Conservation (phyloP, 2,888 invertebrate genomes). For the Ochropacha duplaris region DNA sequence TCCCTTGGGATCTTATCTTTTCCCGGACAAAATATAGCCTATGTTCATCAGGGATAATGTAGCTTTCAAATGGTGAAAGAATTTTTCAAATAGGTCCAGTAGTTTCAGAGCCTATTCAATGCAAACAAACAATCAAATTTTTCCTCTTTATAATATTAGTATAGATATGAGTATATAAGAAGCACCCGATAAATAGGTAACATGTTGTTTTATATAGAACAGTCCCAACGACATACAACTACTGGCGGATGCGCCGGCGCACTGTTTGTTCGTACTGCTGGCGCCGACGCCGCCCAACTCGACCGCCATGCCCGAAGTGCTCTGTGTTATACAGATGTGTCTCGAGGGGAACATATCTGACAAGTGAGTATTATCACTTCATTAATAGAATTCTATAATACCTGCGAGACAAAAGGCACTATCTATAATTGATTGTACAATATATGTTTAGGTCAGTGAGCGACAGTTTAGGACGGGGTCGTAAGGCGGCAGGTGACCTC, state of each 20-base stretch:
- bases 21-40: no score
- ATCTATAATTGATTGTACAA: not conserved
- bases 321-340: slow-evolving; percentile 95
- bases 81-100: no score
- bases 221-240: slow-evolving; percentile 99
- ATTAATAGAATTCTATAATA: no score
- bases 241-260: slow-evolving; percentile 99
- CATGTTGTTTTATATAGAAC: slow-evolving; percentile 83
- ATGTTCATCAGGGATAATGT: no score
- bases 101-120: no score
- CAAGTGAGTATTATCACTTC: slow-evolving; percentile 68
- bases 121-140: no score
- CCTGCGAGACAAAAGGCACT: no score
- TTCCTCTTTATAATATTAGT: no score
- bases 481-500: slow-evolving; percentile 96
- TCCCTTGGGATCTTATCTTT: no score
- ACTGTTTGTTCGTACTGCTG: slow-evolving; percentile 97
- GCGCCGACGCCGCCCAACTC: slow-evolving; percentile 89
- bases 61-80: no score
- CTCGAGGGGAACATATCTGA: slow-evolving; percentile 89
- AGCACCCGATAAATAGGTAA: no score
- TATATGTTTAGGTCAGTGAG: slow-evolving; percentile 82
- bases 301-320: slow-evolving; percentile 92
- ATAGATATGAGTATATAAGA: no score
- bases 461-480: slow-evolving; percentile 92